Evolutionary conservation across 2,113 vertebrate genomes (phyloP).

Genomic region (Anhinga anhinga): DNA sequence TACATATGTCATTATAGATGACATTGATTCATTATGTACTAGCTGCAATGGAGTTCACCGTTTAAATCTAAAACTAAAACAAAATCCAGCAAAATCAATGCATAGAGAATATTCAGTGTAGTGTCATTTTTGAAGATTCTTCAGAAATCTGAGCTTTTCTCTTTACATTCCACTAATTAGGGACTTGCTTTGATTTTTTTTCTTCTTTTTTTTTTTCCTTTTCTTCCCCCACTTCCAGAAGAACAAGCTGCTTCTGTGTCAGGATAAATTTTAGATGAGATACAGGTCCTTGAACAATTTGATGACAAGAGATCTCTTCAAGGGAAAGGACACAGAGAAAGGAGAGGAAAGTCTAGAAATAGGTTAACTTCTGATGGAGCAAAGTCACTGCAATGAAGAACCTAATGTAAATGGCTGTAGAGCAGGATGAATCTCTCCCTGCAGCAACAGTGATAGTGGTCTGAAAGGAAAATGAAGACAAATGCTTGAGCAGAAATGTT

Average conservation of each 20-base stretch:
- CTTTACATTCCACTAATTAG: not conserved
- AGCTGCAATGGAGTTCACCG: not conserved
- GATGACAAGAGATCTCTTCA: not conserved
- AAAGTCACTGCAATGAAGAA: not conserved
- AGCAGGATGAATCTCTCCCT: not conserved
- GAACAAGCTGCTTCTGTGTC: not conserved
- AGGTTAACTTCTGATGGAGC: not conserved
- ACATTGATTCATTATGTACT: conserved; percentile 43
- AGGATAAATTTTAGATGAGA: not conserved
- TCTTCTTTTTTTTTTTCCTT: not conserved
- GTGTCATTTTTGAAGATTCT: not conserved
- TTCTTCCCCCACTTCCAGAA: not conserved
- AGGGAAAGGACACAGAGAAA: not conserved
- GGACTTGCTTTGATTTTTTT: not conserved
- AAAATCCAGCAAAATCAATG: not conserved
- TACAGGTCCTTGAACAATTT: not conserved
- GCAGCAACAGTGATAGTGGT: not conserved
- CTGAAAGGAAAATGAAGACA: not conserved
- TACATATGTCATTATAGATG: not conserved
- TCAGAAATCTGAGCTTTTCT: not conserved
- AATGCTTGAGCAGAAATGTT: not conserved
- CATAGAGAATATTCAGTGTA: not conserved
- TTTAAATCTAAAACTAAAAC: not conserved
- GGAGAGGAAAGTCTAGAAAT: not conserved
- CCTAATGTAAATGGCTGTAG: not conserved